Evolutionary conservation across 1,140 invertebrate species (phyloP).

Genomic region (Frieseomelitta varia): DNA sequence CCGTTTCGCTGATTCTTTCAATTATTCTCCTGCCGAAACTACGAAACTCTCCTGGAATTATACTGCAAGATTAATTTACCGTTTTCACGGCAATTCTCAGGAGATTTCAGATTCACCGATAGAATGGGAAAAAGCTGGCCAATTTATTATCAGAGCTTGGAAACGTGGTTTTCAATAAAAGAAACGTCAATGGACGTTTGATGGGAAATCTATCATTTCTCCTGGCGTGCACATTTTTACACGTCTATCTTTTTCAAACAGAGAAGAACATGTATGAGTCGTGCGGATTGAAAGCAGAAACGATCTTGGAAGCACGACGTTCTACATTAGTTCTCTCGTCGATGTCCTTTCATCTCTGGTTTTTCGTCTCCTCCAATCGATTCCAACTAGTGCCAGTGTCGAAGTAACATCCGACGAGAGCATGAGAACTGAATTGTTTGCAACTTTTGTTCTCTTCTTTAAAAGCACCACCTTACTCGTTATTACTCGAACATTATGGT

Average conservation of each 20-base stretch:
- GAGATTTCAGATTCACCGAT: neutral
- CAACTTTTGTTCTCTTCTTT: neutral
- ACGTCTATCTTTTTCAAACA: neutral
- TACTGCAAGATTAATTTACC: neutral
- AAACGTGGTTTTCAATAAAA: too few relatives aligned
- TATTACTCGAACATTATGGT: neutral
- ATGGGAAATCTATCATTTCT: neutral
- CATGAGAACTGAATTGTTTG: slow-evolving; percentile 8
- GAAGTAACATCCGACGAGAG: neutral
- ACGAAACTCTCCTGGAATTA: neutral
- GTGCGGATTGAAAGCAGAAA: neutral
- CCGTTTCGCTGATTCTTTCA: neutral
- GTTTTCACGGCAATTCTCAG: neutral
- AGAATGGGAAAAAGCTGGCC: too few relatives aligned
- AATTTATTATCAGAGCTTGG: neutral
- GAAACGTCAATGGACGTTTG: neutral
- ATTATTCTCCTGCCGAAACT: neutral
- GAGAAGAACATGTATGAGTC: neutral
- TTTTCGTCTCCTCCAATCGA: neutral
- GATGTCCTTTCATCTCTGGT: neutral
- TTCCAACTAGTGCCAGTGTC: neutral
- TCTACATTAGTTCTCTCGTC: neutral
- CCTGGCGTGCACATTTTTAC: neutral
- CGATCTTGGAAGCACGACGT: neutral
- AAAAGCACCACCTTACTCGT: neutral